Percentiles rank a stretch among this genome's conserved stretches.
Conservation (phyloP, 2,888 invertebrate genomes). For the Stomorhina lunata region DNA sequence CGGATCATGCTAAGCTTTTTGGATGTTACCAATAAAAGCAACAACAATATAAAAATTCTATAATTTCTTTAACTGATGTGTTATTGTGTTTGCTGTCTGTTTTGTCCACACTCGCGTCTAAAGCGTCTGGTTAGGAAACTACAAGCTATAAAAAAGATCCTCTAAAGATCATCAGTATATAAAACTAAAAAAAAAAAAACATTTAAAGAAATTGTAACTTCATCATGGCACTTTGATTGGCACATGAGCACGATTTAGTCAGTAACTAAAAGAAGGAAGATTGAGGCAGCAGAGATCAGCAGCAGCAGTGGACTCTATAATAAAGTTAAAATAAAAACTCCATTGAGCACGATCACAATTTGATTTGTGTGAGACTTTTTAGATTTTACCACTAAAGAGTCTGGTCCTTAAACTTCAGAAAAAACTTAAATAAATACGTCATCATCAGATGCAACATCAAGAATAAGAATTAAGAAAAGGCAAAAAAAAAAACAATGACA, state of each 20-base stretch:
- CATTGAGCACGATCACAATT: constrained; percentile 61
- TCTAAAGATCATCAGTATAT: neutral
- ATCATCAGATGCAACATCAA: constrained; percentile 58
- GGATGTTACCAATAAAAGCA: constrained; percentile 46
- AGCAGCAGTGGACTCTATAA: constrained; percentile 16
- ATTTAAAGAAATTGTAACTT: constrained; percentile 68
- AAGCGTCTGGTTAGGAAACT: constrained; percentile 50
- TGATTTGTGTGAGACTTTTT: constrained; percentile 68
- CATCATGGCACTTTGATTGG: constrained; percentile 74
- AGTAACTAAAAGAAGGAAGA: constrained; percentile 6
- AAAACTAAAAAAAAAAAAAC: neutral
- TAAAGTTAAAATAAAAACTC: constrained; percentile 47
- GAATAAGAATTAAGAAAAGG: constrained; percentile 7
- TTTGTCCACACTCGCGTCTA: constrained; percentile 74
- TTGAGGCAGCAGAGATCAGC: constrained; percentile 25
- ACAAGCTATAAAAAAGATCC: too few species aligned
- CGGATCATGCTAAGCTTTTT: too few species aligned
- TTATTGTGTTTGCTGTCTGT: constrained; percentile 73
- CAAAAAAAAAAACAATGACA: neutral
- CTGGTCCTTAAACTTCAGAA: constrained; percentile 23
- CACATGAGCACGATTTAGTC: constrained; percentile 68
- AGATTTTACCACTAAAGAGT: constrained; percentile 48
- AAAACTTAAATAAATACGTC: constrained; percentile 66
- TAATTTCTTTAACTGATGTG: constrained; percentile 65
- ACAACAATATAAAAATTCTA: constrained; percentile 62